A percentile compares a stretch with the other conserved stretches of the same genome.
Evolutionary conservation across 2,888 invertebrate genomes (phyloP).

Genomic region (Pelosia muscerda): DNA sequence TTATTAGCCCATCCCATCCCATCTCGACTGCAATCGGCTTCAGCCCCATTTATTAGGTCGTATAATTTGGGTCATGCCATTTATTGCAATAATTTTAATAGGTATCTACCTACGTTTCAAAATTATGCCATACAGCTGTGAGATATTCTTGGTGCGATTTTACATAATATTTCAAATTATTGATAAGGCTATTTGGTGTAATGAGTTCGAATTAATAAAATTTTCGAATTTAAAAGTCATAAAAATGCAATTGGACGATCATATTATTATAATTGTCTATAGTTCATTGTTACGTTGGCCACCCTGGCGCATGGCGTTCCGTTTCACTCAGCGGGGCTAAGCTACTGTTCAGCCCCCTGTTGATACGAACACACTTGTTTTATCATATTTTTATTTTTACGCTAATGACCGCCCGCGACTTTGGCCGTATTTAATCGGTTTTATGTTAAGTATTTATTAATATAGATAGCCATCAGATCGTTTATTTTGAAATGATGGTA

Average conservation of each 20-base stretch:
- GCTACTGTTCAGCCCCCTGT: conserved; percentile 84
- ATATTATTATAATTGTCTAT: conserved; percentile 24
- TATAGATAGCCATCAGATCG: conserved; percentile 31
- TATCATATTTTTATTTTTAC: conserved; percentile 63
- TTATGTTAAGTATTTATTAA: conserved; percentile 37
- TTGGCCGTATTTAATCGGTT: conserved; percentile 43
- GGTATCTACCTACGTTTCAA: too few relatives aligned
- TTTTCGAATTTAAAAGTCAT: neutral
- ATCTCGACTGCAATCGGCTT: too few relatives aligned
- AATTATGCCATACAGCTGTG: too few relatives aligned
- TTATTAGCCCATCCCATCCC: too few relatives aligned
- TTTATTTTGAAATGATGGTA: conserved; percentile 23
- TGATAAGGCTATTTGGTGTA: too few relatives aligned
- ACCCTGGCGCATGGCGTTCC: conserved; percentile 65
- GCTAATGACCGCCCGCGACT: conserved; percentile 53
- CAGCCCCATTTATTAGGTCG: too few relatives aligned
- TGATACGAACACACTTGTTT: conserved; percentile 67
- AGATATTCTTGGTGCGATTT: too few relatives aligned
- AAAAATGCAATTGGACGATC: neutral
- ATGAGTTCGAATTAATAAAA: too few relatives aligned
- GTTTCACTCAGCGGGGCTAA: conserved; percentile 75
- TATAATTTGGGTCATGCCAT: too few relatives aligned
- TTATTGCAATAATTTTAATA: too few relatives aligned
- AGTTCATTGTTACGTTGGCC: conserved; percentile 59
- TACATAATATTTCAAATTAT: too few relatives aligned